Base-by-base conservation (phyloP, 2,888 invertebrate genomes). In the Linhomoeus sp. region DNA sequence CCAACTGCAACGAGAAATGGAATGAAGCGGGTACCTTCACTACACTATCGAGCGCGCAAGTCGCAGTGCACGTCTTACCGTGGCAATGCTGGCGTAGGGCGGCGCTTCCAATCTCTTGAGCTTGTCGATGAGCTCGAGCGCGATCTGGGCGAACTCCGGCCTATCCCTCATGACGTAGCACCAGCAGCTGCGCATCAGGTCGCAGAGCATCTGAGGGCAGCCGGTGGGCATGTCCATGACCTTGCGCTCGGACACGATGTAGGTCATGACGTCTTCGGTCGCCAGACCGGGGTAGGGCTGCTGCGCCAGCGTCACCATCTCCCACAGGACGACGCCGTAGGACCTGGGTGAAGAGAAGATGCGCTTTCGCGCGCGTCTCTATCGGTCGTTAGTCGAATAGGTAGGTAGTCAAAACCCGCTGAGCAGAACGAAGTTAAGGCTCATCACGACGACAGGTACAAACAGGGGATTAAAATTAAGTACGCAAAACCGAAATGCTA, bases 301-400 rank as follows among this genome's bases (percentile, higher is more conserved):
- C 56, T 86, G 86, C 17, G 90, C 94, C 45, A 94, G 74, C 0
- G 94, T 94, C 35, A 86, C 83, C 87, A 97, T 94, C 72, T 97
- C 94, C 88, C 94, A 97, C 45, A 97, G 51, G n/a, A 62, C 62
- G 26, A 62, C 54, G 24, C 62, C 62, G 44, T 50, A 56, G 1
- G 50, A 49, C 55, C 55, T 53, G 38, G 5, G 17, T 17, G 3
- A n/a, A 37, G 3, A 17, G 19, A 5, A 5, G 12, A 7, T 5
- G 7, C 19, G 17, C 29, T 17, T 25, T 19, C 15, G 29, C 41
- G n/a, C n/a, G n/a, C n/a, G n/a, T n/a, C n/a, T n/a, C n/a, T n/a
- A n/a, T n/a, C n/a, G n/a, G n/a, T n/a, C n/a, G n/a, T n/a, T n/a
- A n/a, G n/a, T n/a, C n/a, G n/a, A n/a, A n/a, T n/a, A n/a, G n/a